Base-by-base conservation (phyloP, 2,797 vertebrate species). In the Enteromius unitaeniatus region DNA sequence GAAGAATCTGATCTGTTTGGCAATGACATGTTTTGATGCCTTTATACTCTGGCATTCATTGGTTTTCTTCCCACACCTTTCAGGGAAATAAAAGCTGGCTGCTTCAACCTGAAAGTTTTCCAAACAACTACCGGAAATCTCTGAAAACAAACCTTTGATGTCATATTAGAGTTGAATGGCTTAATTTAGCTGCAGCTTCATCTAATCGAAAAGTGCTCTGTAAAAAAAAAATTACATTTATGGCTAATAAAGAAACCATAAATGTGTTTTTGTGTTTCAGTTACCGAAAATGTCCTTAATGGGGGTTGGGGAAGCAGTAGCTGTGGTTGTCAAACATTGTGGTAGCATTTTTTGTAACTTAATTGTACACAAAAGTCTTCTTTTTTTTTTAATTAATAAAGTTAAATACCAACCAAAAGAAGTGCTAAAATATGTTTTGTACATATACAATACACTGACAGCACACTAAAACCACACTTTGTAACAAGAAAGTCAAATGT, bases 11-110 rank as follows among this genome's bases (percentile, higher is more conserved):
- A 17, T 55, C 31, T 28, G 28, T 75, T 58, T 51, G 55, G 34
- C 58, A 85, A 58, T 34, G 34, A 31, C 40, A n/a, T 53, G 68
- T 45, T 67, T 49, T 87, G 83, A 87, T 85, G 84, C 82, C 79
- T 85, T 37, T 26, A 23, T 40, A 34, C 42, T 17, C 7, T 58
- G 14, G 17, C 75, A 76, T 82, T 69, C 11, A 60, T 58, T 62
- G 7, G 78, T 70, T 13, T 70, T 60, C 31, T 91, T 91, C 89
- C 84, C 88, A 92, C 75, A 64, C 69, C 81, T 64, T 89, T 89
- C 74, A 60, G 65, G 62, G 31, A 72, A 84, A 84, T 74, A 75
- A 64, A 28, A 42, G 31, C 68, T 74, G 21, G 3, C 31, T 74
- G 28, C 34, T 15, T 21, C 65, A 42, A 15, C 73, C 23, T 19